Base-by-base conservation (phyloP, 2,888 invertebrate genomes). In the Drosophila neonasuta region DNA sequence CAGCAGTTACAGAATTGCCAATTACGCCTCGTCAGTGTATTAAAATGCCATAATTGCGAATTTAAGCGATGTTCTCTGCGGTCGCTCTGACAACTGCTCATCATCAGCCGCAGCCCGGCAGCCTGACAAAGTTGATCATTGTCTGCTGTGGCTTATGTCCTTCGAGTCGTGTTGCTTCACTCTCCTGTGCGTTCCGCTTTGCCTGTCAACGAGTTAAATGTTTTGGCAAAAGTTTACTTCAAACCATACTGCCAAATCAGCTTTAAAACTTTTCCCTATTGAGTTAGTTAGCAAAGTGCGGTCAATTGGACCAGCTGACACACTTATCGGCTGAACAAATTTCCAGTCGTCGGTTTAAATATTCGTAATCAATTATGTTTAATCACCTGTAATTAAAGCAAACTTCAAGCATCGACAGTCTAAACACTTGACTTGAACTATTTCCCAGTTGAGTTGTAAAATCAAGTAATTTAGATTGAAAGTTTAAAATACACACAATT, bases 1-100 rank as follows among this genome's bases (percentile, higher is more conserved):
- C 59, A 64, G 24, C 66, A 66, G 68, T 56, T 58, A 44, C 44
- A 39, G 74, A 68, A 59, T 75, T 75, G 61, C 56, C 84, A 80
- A 84, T 80, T 79, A 80, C 54, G 67, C 36, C 66, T 74, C 65
- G 67, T 62, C 63, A 65, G 78, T 75, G 71, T 72, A 83, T 86
- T 86, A 79, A 83, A 86, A 80, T 70, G 79, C 68, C 83, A 86
- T 86, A 86, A 83, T 83, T 85, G 79, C 70, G 59, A 82, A 72
- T 74, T 85, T 67, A 70, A 74, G 71, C 71, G 63, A 57, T 60
- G 60, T 57, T 51, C 58, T 45, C 52, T 69, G 76, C 24, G 66
- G 70, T 59, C 63, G 51, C 24, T 48, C 41, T 44, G 70, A 62
- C 69, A 13, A 44, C 54, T 61, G 61, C 71, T 68, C 64, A 65